Conservation (phyloP, 1,140 invertebrate genomes). For the Mizuhopecten yessoensis region DNA sequence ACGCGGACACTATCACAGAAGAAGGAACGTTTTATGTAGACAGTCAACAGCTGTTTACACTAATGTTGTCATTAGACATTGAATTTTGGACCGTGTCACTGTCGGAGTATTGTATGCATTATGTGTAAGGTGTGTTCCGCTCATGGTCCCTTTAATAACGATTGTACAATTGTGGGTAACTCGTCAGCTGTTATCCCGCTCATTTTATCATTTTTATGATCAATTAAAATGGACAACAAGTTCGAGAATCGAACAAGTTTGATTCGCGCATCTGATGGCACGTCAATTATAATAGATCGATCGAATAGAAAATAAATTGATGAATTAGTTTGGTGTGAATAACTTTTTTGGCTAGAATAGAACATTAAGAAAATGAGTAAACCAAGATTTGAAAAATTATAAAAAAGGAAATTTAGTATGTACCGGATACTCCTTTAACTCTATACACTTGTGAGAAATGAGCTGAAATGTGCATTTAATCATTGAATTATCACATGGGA, state of each 20-base stretch:
- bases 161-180: background rate
- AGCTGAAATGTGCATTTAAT: background rate
- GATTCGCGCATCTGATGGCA: background rate
- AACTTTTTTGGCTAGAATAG: slow-evolving; percentile 1
- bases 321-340: slow-evolving; percentile 28
- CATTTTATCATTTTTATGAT: background rate
- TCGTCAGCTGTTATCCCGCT: background rate
- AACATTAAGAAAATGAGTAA: background rate
- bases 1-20: background rate
- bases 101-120: background rate
- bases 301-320: background rate
- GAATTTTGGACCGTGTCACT: background rate
- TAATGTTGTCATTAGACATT: background rate
- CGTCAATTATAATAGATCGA: slow-evolving; percentile 19
- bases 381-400: background rate
- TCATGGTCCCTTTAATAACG: slow-evolving; percentile 24
- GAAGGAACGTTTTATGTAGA: background rate
- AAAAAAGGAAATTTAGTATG: background rate
- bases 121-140: background rate
- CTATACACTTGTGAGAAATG: background rate
- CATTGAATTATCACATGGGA: too few relatives aligned
- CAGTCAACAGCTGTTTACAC: background rate
- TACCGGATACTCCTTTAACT: background rate
- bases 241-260: slow-evolving; percentile 22
- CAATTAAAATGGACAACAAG: slow-evolving; percentile 18